Percentiles rank a stretch among this genome's conserved stretches.
These are phyloP conservation scores for Ptilodon capucinus DNA, from an alignment of 2,888 invertebrate species.

Conservation along the genomic window DNA sequence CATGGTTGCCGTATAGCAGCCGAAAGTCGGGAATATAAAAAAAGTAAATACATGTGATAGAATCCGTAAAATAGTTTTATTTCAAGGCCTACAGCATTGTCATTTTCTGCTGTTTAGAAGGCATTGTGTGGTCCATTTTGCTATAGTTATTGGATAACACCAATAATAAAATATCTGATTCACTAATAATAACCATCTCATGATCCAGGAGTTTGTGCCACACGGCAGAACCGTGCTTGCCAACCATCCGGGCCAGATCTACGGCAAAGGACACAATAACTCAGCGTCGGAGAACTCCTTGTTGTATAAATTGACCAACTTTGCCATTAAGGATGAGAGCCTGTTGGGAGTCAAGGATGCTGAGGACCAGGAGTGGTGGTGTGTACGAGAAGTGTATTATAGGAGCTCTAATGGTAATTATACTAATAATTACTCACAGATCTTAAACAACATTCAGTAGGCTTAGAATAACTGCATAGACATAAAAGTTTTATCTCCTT, in stretches of 20 bases:
- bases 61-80: too few relatives aligned
- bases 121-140: too few relatives aligned
- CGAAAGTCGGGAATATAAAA: too few relatives aligned
- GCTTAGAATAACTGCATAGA: too few relatives aligned
- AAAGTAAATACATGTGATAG: too few relatives aligned
- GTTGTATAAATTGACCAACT: slow-evolving; percentile 88
- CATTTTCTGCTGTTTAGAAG: too few relatives aligned
- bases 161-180: background rate
- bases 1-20: too few relatives aligned
- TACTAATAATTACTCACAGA: too few relatives aligned
- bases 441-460: too few relatives aligned
- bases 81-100: too few relatives aligned
- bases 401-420: slow-evolving; percentile 51
- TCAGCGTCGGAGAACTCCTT: slow-evolving; percentile 85
- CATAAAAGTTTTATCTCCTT: too few relatives aligned
- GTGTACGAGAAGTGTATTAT: slow-evolving; percentile 68
- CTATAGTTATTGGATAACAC: too few relatives aligned
- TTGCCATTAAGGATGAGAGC: slow-evolving; percentile 87
- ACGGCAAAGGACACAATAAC: slow-evolving; percentile 71
- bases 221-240: slow-evolving; percentile 91
- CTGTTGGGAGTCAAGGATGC: slow-evolving; percentile 82
- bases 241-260: slow-evolving; percentile 88
- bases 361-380: slow-evolving; percentile 82
- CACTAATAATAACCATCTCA: background rate
- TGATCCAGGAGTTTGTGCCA: slow-evolving; percentile 91